A percentile compares a stretch with the other conserved stretches of the same genome.
phyloP scores from a whole-genome alignment of 2,113 vertebrate species.

The Actinemys pallida region DNA sequence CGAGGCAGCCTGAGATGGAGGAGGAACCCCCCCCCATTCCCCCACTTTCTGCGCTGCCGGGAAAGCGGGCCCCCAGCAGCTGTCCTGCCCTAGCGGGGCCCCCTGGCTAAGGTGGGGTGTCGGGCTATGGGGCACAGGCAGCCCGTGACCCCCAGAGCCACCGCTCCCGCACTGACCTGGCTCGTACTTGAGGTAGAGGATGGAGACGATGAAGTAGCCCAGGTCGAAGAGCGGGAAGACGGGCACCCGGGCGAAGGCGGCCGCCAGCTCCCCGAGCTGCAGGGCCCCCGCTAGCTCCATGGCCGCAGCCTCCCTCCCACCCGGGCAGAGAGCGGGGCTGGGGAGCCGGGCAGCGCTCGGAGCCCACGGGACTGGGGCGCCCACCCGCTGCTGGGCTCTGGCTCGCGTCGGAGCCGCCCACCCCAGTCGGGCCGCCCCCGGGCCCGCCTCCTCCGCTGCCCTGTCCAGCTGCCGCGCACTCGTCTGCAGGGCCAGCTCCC shows the following conservation, averaged over 20 bases:
- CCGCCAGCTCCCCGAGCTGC: slow-evolving; percentile 89
- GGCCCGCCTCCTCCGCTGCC: neutral
- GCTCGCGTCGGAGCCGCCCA: neutral
- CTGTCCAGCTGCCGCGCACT: too few species aligned
- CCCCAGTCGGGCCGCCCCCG: neutral
- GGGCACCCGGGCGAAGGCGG: slow-evolving; percentile 91
- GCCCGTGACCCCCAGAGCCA: too few species aligned
- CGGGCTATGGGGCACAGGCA: neutral
- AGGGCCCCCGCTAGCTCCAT: slow-evolving; percentile 91
- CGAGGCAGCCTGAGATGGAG: neutral
- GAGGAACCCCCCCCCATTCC: neutral
- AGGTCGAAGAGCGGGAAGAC: slow-evolving; percentile 96
- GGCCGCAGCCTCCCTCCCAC: neutral
- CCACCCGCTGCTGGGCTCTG: neutral
- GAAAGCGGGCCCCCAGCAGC: neutral
- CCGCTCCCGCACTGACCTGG: slow-evolving; percentile 84
- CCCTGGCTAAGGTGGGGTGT: neutral
- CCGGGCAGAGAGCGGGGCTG: neutral
- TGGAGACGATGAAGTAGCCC: slow-evolving; percentile 95
- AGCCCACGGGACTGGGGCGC: neutral
- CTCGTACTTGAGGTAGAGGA: slow-evolving; percentile 98
- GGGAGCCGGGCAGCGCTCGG: neutral
- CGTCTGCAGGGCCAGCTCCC: too few species aligned
- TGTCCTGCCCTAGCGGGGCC: neutral
- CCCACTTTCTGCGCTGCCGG: too few species aligned